Evolutionary conservation across 2,113 vertebrate genomes (phyloP), one percentile per base, ranked within the genome.

Genomic region (Pan paniscus): DNA sequence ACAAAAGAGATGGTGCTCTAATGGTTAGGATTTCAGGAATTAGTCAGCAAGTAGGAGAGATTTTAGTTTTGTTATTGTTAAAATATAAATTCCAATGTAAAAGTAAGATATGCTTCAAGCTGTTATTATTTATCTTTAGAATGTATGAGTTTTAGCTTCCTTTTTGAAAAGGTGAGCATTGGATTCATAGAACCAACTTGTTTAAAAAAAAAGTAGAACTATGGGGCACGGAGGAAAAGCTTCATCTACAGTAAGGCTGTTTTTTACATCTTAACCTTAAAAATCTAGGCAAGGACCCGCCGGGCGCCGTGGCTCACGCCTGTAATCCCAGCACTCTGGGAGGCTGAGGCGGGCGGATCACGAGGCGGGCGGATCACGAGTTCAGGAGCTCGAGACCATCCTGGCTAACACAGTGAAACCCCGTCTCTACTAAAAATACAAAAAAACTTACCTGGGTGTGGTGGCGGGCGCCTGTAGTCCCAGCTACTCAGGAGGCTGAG

Each of bases 21-120:
- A 68, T 40, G 40, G 25, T 13, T 61, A 89, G 11, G 4, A 64
- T 70, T 83, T 96, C 38, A 88, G 40, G n/a, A 88, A 68, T 93
- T 79, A 87, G n/a, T 38, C 46, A 70, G n/a, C 4, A 2, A 35
- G 20, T 46, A 40, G 61, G 46, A 96, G 13, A 94, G 10, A 87
- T 90, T 87, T 93, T 48, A 43, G 32, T 76, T 81, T 55, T 52
- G 32, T 89, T 97, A n/a, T n/a, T 89, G 10, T 95, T 86, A 92
- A 57, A 92, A 90, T 70, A 59, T 43, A 87, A 68, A 79, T 38
- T 84, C 61, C 17, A 1, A 12, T 90, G 9, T 67, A 73, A 91
- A 72, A 30, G 4, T 94, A 73, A 96, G 46, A 73, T 46, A 25
- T 59, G 87, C 8, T 75, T 80, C 11, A 92, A 30, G 25, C 30